Evolutionary conservation across 2,888 invertebrate species (phyloP).

Genomic region (Zele albiditarsus): DNA sequence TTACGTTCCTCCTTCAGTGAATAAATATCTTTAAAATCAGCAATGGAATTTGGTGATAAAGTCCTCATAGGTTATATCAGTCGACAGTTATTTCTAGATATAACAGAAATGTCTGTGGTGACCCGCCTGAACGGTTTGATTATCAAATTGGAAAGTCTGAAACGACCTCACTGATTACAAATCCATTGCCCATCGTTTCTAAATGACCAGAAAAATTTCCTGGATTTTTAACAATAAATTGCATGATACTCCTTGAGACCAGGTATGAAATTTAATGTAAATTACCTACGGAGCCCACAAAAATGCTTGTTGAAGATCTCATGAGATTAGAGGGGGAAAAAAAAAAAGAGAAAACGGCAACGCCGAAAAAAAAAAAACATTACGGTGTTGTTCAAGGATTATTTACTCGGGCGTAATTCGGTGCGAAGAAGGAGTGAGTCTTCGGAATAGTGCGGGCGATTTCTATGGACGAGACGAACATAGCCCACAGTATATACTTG

Average conservation of each 20-base stretch:
- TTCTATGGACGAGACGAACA: slow-evolving; percentile 4
- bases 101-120: too few relatives aligned
- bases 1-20: too few relatives aligned
- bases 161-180: too few relatives aligned
- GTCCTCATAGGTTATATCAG: too few relatives aligned
- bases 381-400: slow-evolving; percentile 26
- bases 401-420: slow-evolving; percentile 48
- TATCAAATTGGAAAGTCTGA: too few relatives aligned
- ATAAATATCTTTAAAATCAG: too few relatives aligned
- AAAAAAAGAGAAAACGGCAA: slow-evolving; percentile 10
- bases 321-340: not conserved
- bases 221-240: not conserved
- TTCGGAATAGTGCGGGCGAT: not conserved
- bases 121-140: too few relatives aligned
- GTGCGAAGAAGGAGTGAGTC: slow-evolving; percentile 33
- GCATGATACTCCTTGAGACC: not conserved
- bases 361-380: slow-evolving; percentile 19
- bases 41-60: too few relatives aligned
- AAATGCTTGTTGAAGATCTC: not conserved
- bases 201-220: too few relatives aligned
- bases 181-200: too few relatives aligned
- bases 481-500: not conserved
- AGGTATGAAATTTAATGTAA: not conserved
- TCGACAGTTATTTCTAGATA: too few relatives aligned
- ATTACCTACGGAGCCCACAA: not conserved